Base-by-base conservation (phyloP, 2,888 invertebrate genomes). In the Stenolophus ochropezus region DNA sequence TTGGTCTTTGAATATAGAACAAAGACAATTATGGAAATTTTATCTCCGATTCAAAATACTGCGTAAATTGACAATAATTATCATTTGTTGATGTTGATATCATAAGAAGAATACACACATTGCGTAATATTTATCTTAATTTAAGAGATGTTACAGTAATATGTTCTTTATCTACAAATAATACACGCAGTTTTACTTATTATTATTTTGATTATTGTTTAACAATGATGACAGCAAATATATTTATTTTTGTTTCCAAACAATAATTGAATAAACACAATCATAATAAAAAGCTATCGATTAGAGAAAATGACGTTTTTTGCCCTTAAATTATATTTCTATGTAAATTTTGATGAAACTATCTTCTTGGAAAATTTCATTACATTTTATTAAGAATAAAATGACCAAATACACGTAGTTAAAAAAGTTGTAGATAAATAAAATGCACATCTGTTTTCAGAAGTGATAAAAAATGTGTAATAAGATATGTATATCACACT, bases 51-150 rank as follows among this genome's bases (percentile, higher is more conserved):
- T 69, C 20, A 18, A 33, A 33, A 33, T 69, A 69, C 61, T 69
- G 65, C 65, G 65, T 69, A 69, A 69, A 33, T 69, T 27, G 33
- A 61, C 14, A 21, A 18, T 11, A 69, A 33, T 14, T 69, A 33
- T 69, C 27, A 33, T 33, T 18, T 18, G 21, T 33, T 18, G 65
- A 69, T 69, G 33, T 27, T 14, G 14, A 18, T 27, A 69, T 18
- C 33, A 27, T 14, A 25, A 16, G 25, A 25, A 21, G 65, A 33
- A 20, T 69, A 69, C 27, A 18, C 2, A 16, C 16, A 27, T 69
- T 69, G 65, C 65, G 33, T 33, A 69, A 69, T 69, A 33, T 16
- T 69, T 69, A 69, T 69, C 65, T 69, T 18, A 65, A 65, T 56
- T 56, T 8, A 56, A 1, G 14, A 18, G 56, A 42, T 56, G 56